Percentiles rank a stretch among this genome's conserved stretches.
Conservation (phyloP, 2,888 invertebrate species). For the Melinaea marsaeus region DNA sequence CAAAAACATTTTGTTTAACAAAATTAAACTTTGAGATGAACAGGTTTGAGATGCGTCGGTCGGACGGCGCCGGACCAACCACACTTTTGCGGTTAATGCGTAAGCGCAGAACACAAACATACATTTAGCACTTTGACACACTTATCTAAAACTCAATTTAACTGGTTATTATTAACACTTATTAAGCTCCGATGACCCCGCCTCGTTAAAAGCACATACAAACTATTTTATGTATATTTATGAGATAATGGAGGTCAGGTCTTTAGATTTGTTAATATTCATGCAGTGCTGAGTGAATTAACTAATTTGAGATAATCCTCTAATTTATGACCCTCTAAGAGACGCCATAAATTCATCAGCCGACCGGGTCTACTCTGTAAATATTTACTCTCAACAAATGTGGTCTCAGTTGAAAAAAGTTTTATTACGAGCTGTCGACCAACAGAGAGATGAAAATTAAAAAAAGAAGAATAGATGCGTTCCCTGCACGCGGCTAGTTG, state of each 20-base stretch:
- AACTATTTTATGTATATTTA: too few species aligned
- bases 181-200: slow-evolving; percentile 23
- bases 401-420: slow-evolving; percentile 39
- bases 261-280: too few species aligned
- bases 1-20: slow-evolving; percentile 58
- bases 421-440: slow-evolving; percentile 50
- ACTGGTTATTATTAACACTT: slow-evolving; percentile 34
- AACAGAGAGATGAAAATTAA: slow-evolving; percentile 59
- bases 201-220: slow-evolving; percentile 11
- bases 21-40: slow-evolving; percentile 59
- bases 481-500: slow-evolving; percentile 17
- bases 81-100: slow-evolving; percentile 65
- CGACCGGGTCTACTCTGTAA: slow-evolving; percentile 45
- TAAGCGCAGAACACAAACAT: slow-evolving; percentile 52
- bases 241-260: too few species aligned
- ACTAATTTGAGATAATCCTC: slow-evolving; percentile 52
- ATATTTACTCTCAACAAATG: slow-evolving; percentile 50
- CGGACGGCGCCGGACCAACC: slow-evolving; percentile 48
- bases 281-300: slow-evolving; percentile 34
- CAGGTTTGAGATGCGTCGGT: slow-evolving; percentile 58
- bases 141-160: slow-evolving; percentile 48
- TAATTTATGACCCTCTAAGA: slow-evolving; percentile 53
- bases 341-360: slow-evolving; percentile 55
- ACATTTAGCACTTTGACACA: slow-evolving; percentile 67
- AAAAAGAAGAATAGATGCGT: slow-evolving; percentile 52